Evolutionary conservation across 1,140 invertebrate genomes (phyloP).

Genomic region (Chelonus insularis): DNA sequence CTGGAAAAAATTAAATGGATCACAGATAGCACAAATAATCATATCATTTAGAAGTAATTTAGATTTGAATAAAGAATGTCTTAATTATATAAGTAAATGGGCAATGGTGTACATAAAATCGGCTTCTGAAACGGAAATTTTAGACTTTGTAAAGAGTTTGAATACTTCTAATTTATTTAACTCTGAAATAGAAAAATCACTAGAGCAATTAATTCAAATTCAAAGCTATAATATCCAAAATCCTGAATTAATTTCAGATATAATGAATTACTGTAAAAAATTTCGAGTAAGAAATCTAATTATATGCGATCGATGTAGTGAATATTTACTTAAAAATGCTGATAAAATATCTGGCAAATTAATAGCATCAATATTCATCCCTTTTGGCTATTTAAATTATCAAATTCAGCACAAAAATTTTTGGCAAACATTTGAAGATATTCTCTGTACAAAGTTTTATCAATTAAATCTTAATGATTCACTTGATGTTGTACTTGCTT

Average conservation of each 20-base stretch:
- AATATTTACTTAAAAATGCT: constrained; percentile 65
- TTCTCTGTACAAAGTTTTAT: constrained; percentile 64
- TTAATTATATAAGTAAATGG: constrained; percentile 64
- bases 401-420: constrained; percentile 64
- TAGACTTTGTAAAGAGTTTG: constrained; percentile 65
- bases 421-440: constrained; percentile 64
- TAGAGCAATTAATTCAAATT: constrained; percentile 66
- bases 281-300: constrained; percentile 63
- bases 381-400: constrained; percentile 69
- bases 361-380: constrained; percentile 64
- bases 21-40: constrained; percentile 65
- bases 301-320: constrained; percentile 64
- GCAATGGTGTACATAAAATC: constrained; percentile 66
- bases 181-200: constrained; percentile 32
- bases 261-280: constrained; percentile 68
- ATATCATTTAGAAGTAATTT: constrained; percentile 40
- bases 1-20: constrained; percentile 64
- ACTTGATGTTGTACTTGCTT: constrained; percentile 67
- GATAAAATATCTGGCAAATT: constrained; percentile 59
- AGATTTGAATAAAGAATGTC: constrained; percentile 48
- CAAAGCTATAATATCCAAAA: constrained; percentile 60
- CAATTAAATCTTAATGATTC: constrained; percentile 65
- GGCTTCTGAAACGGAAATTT: constrained; percentile 64
- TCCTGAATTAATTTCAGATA: constrained; percentile 62
- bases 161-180: constrained; percentile 19